Evolutionary conservation across 1,140 invertebrate species (phyloP), one percentile per base, ranked within the genome.

Genomic region (Thaumetopoea pityocampa): DNA sequence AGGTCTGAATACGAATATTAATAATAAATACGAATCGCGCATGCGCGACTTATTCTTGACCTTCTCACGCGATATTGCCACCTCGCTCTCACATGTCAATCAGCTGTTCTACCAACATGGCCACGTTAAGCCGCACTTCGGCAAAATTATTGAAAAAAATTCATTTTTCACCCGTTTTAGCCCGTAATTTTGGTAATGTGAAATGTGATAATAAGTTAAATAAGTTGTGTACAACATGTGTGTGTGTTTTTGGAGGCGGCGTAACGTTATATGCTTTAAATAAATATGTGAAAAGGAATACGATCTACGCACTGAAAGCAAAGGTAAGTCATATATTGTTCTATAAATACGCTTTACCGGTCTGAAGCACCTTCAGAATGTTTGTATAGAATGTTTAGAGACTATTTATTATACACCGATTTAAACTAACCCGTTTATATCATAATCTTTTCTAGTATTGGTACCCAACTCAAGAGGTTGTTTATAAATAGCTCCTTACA

Each of bases 91-190:
- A 58, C 56, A 61, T 47, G 58, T 57, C 60, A 62, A 66, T 64
- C 62, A 71, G 64, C 70, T 66, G 69, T 69, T 63, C 56, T 64
- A 38, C 60, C 67, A 80, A 76, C 76, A 82, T 82, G 76, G 78
- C 78, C 52, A 78, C 73, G 63, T 28, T 78, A 55, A 58, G 68
- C 60, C 69, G 76, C 45, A 64, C 56, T 19, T 65, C 73, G 47
- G 51, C 45, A 36, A 78, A 71, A 72, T 71, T 80, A 53, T 60
- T 82, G 12, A 49, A 50, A 67, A 78, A 74, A 63, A 47, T 69
- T 12, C 64, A 67, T 57, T 51, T 68, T 67, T 57, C 62, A 6
- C 57, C 67, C 22, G 37, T 69, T 62, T 58, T 67, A 15, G 40
- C 36, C 12, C 64, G 76, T 37, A 76, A 71, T 66, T 55, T 65